Evolutionary conservation across 2,113 vertebrate genomes (phyloP).

Genomic region (Gallinago jamesoni): DNA sequence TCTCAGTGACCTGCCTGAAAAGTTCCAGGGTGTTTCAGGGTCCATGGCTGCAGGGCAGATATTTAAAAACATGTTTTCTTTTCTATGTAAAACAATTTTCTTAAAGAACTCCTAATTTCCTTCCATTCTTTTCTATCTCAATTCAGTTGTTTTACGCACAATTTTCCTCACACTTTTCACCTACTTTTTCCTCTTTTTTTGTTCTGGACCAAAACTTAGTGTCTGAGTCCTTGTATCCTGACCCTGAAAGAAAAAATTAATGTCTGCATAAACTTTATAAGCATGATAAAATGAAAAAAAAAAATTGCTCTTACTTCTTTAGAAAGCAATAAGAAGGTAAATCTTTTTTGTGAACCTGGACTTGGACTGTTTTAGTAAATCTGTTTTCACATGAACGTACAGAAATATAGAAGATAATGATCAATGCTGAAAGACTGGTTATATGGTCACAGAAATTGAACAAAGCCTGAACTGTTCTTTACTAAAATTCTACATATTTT

Average conservation of each 20-base stretch:
- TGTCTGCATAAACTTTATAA: neutral
- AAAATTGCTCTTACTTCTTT: neutral
- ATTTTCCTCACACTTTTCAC: neutral
- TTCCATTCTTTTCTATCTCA: neutral
- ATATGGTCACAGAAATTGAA: neutral
- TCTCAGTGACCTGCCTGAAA: neutral
- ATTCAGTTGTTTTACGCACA: neutral
- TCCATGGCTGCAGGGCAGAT: neutral
- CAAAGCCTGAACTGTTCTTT: neutral
- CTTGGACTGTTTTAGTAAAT: neutral
- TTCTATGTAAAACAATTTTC: neutral
- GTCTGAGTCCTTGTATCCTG: neutral
- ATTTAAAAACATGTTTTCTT: neutral
- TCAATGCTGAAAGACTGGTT: neutral
- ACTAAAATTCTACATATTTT: neutral
- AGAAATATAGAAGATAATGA: neutral
- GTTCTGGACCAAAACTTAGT: neutral
- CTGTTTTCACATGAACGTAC: neutral
- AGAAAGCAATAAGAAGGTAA: neutral
- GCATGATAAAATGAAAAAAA: neutral
- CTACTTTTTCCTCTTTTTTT: neutral
- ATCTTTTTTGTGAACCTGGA: neutral
- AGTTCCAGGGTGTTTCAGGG: neutral
- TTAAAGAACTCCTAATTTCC: neutral
- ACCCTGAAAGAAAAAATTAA: neutral